Conservation (phyloP, 2,888 invertebrate genomes). For the Lobophora halterata region DNA sequence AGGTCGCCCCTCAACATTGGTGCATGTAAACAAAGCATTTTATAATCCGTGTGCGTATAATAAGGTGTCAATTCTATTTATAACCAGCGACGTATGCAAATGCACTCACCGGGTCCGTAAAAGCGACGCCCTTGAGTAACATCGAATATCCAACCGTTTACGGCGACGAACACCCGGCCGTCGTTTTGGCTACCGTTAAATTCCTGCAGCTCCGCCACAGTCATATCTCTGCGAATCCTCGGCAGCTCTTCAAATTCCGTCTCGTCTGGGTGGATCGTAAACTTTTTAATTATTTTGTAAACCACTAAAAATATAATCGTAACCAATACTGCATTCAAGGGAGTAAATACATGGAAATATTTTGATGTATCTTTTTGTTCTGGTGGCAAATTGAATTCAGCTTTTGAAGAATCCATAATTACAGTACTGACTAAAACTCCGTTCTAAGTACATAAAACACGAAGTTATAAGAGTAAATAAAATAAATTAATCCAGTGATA, state of each 20-base stretch:
- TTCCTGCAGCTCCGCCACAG: slow-evolving; percentile 90
- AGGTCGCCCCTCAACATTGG: too few relatives aligned
- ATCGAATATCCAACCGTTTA: slow-evolving; percentile 97
- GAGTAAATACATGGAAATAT: slow-evolving; percentile 67
- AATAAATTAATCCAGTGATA: too few relatives aligned
- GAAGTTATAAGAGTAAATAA: too few relatives aligned
- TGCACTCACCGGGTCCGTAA: slow-evolving; percentile 94
- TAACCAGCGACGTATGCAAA: slow-evolving; percentile 45
- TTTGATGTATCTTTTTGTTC: slow-evolving; percentile 30
- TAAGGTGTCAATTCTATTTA: slow-evolving; percentile 59
- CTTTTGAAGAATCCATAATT: slow-evolving; percentile 55
- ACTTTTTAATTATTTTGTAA: slow-evolving; percentile 83
- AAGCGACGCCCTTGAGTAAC: slow-evolving; percentile 94
- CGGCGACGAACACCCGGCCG: slow-evolving; percentile 93
- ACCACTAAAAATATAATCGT: slow-evolving; percentile 83
- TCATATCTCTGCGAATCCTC: slow-evolving; percentile 94
- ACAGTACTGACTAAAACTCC: slow-evolving; percentile 22
- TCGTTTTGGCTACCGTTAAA: slow-evolving; percentile 94
- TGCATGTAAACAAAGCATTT: slow-evolving; percentile 37
- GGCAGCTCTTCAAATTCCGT: slow-evolving; percentile 73
- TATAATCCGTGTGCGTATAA: slow-evolving; percentile 40
- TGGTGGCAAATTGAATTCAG: slow-evolving; percentile 52
- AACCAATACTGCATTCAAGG: slow-evolving; percentile 84
- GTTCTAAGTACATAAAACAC: too few relatives aligned
- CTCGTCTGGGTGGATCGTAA: slow-evolving; percentile 49